Conservation (phyloP, 2,797 vertebrate genomes). For the Halcyon chelicuti region DNA sequence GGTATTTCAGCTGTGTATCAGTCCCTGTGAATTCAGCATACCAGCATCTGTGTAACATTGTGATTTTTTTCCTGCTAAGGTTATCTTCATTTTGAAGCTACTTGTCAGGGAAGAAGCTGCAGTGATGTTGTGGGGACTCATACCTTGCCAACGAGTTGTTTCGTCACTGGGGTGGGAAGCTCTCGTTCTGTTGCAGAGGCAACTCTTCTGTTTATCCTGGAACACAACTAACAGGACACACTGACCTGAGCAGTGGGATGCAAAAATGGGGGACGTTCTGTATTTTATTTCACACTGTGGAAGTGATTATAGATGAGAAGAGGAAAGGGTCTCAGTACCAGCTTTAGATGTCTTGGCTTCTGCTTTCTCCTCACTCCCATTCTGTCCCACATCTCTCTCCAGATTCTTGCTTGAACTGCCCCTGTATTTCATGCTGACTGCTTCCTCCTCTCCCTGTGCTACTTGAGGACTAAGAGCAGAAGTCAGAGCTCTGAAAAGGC, state of each 20-base stretch:
- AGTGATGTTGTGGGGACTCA: fast-evolving
- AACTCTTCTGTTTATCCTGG: neutral
- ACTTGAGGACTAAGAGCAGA: neutral
- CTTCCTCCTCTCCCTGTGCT: neutral
- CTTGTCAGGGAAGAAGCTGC: neutral
- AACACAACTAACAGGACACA: neutral
- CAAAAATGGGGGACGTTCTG: neutral
- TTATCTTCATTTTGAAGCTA: neutral
- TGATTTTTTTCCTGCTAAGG: neutral
- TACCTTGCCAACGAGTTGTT: neutral
- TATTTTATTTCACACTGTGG: neutral
- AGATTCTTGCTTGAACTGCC: neutral
- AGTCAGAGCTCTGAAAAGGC: neutral
- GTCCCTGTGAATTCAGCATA: neutral
- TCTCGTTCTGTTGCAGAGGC: neutral
- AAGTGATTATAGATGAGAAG: neutral
- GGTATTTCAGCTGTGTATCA: neutral
- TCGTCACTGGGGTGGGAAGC: neutral
- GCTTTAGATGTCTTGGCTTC: neutral
- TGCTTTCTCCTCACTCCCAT: neutral
- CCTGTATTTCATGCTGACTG: neutral
- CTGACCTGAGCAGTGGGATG: neutral
- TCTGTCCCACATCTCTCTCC: neutral
- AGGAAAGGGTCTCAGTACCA: neutral
- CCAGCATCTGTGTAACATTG: fast-evolving